Conservation (phyloP, 2,797 vertebrate genomes). For the Neosilurus mollespiculum region DNA sequence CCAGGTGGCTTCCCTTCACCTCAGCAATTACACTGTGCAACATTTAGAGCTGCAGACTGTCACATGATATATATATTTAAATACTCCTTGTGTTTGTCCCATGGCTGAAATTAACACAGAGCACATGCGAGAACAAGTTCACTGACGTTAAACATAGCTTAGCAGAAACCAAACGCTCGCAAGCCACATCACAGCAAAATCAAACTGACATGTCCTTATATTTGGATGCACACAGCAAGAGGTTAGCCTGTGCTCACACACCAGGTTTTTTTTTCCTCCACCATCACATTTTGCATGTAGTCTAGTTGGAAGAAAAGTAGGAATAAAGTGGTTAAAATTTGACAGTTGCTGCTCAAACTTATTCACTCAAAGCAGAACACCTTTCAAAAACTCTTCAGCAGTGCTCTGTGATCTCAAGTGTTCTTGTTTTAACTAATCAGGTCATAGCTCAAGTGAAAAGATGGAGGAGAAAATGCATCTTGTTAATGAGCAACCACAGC, state of each 20-base stretch:
- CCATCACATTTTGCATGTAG: neutral
- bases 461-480: neutral
- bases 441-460: slow-evolving; percentile 19
- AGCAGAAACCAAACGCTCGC: neutral
- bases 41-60: neutral
- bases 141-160: slow-evolving; percentile 23
- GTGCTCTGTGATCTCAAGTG: neutral
- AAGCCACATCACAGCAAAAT: slow-evolving; percentile 23
- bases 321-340: neutral
- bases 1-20: slow-evolving; percentile 4
- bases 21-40: neutral
- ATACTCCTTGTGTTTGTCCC: neutral
- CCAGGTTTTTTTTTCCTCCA: neutral
- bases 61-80: slow-evolving; percentile 10
- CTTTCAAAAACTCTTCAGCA: slow-evolving; percentile 9
- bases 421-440: slow-evolving; percentile 4
- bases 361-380: slow-evolving; percentile 1
- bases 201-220: slow-evolving; percentile 5
- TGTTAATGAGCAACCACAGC: neutral
- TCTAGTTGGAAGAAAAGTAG: neutral
- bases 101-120: slow-evolving; percentile 11
- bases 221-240: neutral
- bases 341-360: neutral
- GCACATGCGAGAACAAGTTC: neutral
- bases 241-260: neutral